A percentile compares a stretch with the other conserved stretches of the same genome.
Evolutionary conservation across 2,888 invertebrate genomes (phyloP).

Genomic region (Eustalomyia histrio): DNA sequence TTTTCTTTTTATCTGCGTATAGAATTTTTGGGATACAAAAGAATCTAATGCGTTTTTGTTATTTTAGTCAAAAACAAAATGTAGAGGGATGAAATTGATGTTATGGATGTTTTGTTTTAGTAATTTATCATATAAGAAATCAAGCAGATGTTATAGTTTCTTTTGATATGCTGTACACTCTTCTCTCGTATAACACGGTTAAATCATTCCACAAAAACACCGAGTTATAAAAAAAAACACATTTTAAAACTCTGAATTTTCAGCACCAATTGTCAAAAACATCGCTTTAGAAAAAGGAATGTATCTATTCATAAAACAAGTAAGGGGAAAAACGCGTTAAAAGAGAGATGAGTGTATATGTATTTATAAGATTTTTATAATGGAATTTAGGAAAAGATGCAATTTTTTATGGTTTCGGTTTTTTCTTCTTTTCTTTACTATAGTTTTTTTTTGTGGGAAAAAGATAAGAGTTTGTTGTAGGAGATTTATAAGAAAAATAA

Average conservation of each 20-base stretch:
- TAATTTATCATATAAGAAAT: constrained; percentile 53
- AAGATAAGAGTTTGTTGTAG: constrained; percentile 12
- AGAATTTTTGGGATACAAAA: constrained; percentile 18
- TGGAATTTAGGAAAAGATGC: constrained; percentile 34
- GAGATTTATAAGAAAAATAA: constrained; percentile 14
- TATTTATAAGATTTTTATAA: constrained; percentile 45
- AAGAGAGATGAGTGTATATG: no score
- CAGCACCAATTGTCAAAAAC: no score
- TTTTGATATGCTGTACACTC: no score
- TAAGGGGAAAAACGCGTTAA: no score
- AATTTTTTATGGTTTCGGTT: constrained; percentile 51
- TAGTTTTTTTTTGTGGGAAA: constrained; percentile 5
- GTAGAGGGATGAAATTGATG: constrained; percentile 34
- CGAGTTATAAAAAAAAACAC: no score
- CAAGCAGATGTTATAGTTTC: constrained; percentile 53
- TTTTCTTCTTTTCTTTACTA: not conserved
- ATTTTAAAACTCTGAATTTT: no score
- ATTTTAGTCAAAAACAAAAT: constrained; percentile 8
- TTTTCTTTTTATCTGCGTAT: constrained; percentile 21
- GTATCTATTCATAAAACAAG: no score
- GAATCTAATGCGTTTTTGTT: constrained; percentile 30
- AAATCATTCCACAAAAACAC: no score
- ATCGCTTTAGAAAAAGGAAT: no score
- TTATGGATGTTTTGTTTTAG: constrained; percentile 44
- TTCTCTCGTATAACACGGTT: no score